These are phyloP conservation scores for Acanthopagrus latus DNA, from an alignment of 2,797 vertebrate genomes.

Conservation along the genomic window DNA sequence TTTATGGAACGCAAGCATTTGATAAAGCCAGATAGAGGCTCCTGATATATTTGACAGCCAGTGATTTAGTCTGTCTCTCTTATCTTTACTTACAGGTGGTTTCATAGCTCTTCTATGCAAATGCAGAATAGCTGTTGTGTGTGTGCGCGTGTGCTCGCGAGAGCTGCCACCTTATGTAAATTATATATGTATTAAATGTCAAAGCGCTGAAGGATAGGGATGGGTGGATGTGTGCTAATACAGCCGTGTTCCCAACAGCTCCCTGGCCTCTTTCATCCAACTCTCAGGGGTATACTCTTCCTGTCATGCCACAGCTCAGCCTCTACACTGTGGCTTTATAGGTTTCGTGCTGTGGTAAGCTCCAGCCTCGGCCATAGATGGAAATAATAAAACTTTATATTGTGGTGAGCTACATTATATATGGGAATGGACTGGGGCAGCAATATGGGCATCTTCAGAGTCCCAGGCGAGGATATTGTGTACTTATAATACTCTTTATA, in stretches of 20 bases:
- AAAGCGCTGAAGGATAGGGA: constrained; percentile 40
- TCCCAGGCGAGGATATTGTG: constrained; percentile 1
- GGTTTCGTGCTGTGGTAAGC: constrained; percentile 46
- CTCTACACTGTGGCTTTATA: constrained; percentile 42
- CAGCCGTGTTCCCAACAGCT: constrained; percentile 27
- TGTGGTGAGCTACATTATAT: constrained; percentile 39
- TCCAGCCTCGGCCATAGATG: constrained; percentile 28
- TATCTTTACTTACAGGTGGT: constrained; percentile 29
- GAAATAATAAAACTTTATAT: constrained; percentile 56
- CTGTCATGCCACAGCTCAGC: constrained; percentile 41
- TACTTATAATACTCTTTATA: not conserved
- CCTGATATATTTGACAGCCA: not conserved
- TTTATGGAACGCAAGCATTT: not conserved
- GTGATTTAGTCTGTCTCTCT: constrained; percentile 2
- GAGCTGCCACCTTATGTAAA: constrained; percentile 42
- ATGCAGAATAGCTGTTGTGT: constrained; percentile 20
- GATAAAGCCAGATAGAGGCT: not conserved
- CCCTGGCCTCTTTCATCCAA: constrained; percentile 28
- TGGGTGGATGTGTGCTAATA: constrained; percentile 48
- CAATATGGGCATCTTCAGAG: constrained; percentile 6
- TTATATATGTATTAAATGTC: constrained; percentile 64
- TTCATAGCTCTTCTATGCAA: constrained; percentile 25
- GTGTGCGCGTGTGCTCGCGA: constrained; percentile 17
- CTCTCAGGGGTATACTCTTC: constrained; percentile 42
- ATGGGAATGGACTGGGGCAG: constrained; percentile 16